Percentiles rank a stretch among this genome's conserved stretches.
Evolutionary conservation across 2,797 vertebrate species (phyloP).

Genomic region (Artibeus jamaicensis): DNA sequence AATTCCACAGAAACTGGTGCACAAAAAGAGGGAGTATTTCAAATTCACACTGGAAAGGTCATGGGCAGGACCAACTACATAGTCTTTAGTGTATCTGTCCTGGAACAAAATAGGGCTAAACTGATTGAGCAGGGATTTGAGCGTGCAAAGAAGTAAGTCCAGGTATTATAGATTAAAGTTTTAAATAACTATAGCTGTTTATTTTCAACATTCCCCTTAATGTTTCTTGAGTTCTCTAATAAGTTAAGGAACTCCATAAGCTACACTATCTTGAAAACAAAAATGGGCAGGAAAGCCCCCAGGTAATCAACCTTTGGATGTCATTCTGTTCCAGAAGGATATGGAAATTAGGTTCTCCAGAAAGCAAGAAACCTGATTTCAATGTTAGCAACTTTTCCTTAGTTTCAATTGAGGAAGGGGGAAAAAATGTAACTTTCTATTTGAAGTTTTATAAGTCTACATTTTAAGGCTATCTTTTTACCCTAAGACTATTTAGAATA

Average conservation of each 20-base stretch:
- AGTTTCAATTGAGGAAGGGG: not conserved
- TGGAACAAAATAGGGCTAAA: not conserved
- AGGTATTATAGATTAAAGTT: not conserved
- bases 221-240: not conserved
- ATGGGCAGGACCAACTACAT: not conserved
- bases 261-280: not conserved
- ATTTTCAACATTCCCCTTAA: not conserved
- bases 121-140: not conserved
- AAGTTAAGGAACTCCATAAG: not conserved
- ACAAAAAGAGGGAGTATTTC: not conserved
- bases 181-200: not conserved
- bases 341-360: not conserved
- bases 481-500: conserved; percentile 2
- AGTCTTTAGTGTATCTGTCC: not conserved
- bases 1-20: conserved; percentile 8
- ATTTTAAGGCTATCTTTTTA: not conserved
- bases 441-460: not conserved
- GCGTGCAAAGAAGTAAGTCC: not conserved
- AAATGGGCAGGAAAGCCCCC: not conserved
- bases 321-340: not conserved
- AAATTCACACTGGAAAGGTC: not conserved
- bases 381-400: not conserved
- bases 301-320: not conserved
- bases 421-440: not conserved
- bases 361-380: conserved; percentile 5